phyloP scores from a whole-genome alignment of 2,888 invertebrate genomes.

The Parapristionchus giblindavisi region DNA sequence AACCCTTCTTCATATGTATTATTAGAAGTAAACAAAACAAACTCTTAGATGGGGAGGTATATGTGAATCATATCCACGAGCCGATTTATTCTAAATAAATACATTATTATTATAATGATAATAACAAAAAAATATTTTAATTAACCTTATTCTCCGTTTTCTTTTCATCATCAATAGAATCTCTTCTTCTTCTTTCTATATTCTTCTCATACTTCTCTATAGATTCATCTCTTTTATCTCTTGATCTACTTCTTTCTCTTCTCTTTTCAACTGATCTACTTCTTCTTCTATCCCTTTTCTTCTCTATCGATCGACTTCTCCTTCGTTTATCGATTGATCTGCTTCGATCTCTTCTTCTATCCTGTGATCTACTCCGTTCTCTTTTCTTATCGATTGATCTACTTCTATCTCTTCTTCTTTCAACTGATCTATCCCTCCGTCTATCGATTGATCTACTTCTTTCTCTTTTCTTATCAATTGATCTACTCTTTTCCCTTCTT shows the following conservation, averaged over 20 bases:
- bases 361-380: conserved; percentile 8
- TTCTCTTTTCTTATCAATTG: background rate
- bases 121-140: background rate
- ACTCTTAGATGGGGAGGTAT: conserved; percentile 35
- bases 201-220: conserved; percentile 36
- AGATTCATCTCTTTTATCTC: conserved; percentile 38
- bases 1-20: background rate
- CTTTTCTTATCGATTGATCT: background rate
- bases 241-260: conserved; percentile 11
- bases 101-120: background rate
- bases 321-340: conserved; percentile 26
- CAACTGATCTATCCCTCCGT: no score
- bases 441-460: no score
- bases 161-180: conserved; percentile 39
- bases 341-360: conserved; percentile 19
- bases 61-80: conserved; percentile 26
- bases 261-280: conserved; percentile 25
- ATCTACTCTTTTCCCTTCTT: background rate
- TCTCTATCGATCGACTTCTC: conserved; percentile 16
- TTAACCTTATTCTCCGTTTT: conserved; percentile 14
- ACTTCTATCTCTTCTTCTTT: background rate
- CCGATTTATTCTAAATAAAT: conserved; percentile 3
- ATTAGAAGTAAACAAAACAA: background rate
- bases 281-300: conserved; percentile 30
- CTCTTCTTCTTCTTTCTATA: conserved; percentile 23